These are phyloP conservation scores for Drosophila lini DNA, from an alignment of 1,140 invertebrate genomes.

Conservation along the genomic window DNA sequence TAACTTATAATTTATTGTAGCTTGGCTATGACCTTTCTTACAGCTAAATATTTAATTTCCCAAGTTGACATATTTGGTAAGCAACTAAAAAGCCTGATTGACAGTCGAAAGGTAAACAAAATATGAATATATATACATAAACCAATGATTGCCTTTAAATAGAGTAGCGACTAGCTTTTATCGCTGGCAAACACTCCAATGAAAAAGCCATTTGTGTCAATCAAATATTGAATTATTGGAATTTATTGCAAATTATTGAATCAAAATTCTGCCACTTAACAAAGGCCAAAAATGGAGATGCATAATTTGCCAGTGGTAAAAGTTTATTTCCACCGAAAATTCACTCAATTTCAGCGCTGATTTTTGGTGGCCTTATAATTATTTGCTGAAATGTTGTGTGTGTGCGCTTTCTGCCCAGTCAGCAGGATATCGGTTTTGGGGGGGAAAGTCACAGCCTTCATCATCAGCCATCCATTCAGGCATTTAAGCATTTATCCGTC, in stretches of 20 bases:
- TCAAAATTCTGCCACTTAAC: background rate
- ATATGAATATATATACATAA: background rate
- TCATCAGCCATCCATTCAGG: constrained; percentile 18
- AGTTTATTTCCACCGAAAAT: background rate
- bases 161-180: background rate
- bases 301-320: background rate
- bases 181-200: background rate
- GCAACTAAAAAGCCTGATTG: background rate
- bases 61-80: constrained; percentile 2
- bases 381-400: constrained; percentile 24
- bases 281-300: constrained; percentile 7
- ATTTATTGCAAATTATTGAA: background rate
- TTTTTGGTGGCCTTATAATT: constrained; percentile 13
- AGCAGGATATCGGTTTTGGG: constrained; percentile 29
- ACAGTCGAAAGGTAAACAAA: background rate
- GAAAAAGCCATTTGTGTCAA: background rate
- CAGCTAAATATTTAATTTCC: constrained; percentile 8
- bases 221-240: constrained; percentile 9
- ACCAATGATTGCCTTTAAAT: background rate
- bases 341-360: constrained; percentile 18
- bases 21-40: background rate
- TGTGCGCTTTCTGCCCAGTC: constrained; percentile 19
- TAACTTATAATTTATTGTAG: too few relatives aligned
- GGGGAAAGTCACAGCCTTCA: constrained; percentile 16
- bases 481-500: constrained; percentile 27